Conservation (phyloP, 2,113 vertebrate species). For the Potamarius usumacintae region DNA sequence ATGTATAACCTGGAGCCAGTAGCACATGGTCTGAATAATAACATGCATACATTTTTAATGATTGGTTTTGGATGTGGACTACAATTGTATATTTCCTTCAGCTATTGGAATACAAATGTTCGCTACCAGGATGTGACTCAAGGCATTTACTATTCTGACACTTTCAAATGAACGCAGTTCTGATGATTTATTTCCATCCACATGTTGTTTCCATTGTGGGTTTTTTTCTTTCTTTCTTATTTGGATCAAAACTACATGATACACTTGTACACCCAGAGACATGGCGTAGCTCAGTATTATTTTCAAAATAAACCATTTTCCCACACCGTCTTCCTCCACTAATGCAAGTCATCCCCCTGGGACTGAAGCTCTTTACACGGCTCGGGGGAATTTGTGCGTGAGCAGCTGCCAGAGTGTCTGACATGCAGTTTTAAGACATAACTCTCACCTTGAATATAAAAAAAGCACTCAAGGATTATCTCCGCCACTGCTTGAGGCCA, state of each 20-base stretch:
- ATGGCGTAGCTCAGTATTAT: not conserved
- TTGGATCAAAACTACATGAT: not conserved
- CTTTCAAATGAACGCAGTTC: not conserved
- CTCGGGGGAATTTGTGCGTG: not conserved
- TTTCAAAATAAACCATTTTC: slow-evolving; percentile 32
- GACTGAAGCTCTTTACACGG: not conserved
- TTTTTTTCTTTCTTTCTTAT: not conserved
- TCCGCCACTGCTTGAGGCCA: not conserved
- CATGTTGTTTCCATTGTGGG: not conserved
- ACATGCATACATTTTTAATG: not conserved
- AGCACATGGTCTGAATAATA: slow-evolving; percentile 3
- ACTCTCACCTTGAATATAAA: slow-evolving; percentile 35
- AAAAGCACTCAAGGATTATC: slow-evolving; percentile 42
- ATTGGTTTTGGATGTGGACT: not conserved
- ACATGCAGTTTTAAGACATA: slow-evolving; percentile 27
- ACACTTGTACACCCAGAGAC: not conserved
- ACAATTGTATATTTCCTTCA: not conserved
- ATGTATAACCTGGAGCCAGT: not conserved
- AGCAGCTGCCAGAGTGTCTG: slow-evolving; percentile 22
- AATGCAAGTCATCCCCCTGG: not conserved
- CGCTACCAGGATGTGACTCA: not conserved
- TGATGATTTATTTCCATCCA: not conserved
- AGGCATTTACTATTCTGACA: not conserved
- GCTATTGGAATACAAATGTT: not conserved
- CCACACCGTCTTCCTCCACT: slow-evolving; percentile 17